Evolutionary conservation across 1,140 invertebrate genomes (phyloP).

Genomic region (Linepithema humile): DNA sequence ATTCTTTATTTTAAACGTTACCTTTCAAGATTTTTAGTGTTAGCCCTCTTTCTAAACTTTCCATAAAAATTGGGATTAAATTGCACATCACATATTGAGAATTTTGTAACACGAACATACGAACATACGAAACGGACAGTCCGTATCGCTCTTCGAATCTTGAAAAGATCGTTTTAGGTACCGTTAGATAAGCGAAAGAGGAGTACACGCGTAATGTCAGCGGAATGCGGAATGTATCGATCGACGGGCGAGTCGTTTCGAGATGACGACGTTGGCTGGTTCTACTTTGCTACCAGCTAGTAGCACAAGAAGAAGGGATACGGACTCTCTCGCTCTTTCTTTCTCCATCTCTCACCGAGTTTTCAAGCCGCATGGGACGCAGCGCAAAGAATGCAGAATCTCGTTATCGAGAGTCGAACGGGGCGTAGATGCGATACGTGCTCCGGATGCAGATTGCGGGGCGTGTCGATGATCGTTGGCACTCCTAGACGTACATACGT

Average conservation of each 20-base stretch:
- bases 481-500: background rate
- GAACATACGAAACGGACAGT: no score
- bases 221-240: constrained; percentile 57
- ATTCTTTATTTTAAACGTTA: no score
- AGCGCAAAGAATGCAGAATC: constrained; percentile 48
- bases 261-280: constrained; percentile 22
- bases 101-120: no score
- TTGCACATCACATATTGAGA: no score
- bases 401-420: constrained; percentile 49
- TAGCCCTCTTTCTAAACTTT: no score
- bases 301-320: background rate
- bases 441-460: constrained; percentile 49
- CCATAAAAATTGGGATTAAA: no score
- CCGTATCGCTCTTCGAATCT: no score
- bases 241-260: constrained; percentile 31
- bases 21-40: no score
- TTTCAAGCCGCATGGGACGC: constrained; percentile 10
- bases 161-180: constrained; percentile 1
- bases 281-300: constrained; percentile 31
- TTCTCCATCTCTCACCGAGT: constrained; percentile 3
- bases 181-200: constrained; percentile 44
- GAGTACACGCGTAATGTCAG: constrained; percentile 29
- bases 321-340: background rate
- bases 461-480: constrained; percentile 51
- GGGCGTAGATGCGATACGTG: constrained; percentile 30